Evolutionary conservation across 2,113 vertebrate genomes (phyloP), one percentile per base, ranked within the genome.

Genomic region (Pseudorhombus dupliciocellatus): DNA sequence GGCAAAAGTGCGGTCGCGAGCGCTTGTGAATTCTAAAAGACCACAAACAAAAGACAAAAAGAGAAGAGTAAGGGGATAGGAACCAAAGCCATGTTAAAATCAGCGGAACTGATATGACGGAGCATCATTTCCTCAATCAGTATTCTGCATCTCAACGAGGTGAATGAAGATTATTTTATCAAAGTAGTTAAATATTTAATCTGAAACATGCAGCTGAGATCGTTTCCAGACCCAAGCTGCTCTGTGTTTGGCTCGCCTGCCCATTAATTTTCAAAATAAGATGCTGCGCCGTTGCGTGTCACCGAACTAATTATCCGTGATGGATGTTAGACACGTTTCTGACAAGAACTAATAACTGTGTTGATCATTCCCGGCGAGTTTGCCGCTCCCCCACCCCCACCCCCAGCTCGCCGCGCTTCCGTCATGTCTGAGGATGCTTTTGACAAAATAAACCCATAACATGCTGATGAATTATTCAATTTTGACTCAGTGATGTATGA

Each of bases 391-490:
- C 53, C 55, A 48, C 75, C 63, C 67, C 72, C 82, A 65, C 52
- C 55, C 59, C 50, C 31, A 65, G 85, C 66, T 70, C 63, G 72
- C 50, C 60, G 70, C 61, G 15, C 66, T 68, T 77, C 79, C 63
- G 76, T 85, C 61, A 76, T 40, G 68, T 84, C 83, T 76, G 26
- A 30, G 54, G 75, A 89, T 73, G 50, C 54, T 77, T 85, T 84
- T 88, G 88, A 88, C 87, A 82, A 87, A 90, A 92, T 87, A 90
- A 92, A 91, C 82, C 65, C 42, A 66, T 81, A 90, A 89, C 79
- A 81, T 78, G 83, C 76, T 79, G 76, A 87, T 83, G 75, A 93
- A 88, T 91, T 90, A 91, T 91, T 91, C 87, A 89, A 87, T 91
- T 90, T 84, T 85, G 79, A 85, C 77, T 90, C 87, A 73, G 83